Evolutionary conservation across 2,797 vertebrate species (phyloP).

Genomic region (Lophius americanus): DNA sequence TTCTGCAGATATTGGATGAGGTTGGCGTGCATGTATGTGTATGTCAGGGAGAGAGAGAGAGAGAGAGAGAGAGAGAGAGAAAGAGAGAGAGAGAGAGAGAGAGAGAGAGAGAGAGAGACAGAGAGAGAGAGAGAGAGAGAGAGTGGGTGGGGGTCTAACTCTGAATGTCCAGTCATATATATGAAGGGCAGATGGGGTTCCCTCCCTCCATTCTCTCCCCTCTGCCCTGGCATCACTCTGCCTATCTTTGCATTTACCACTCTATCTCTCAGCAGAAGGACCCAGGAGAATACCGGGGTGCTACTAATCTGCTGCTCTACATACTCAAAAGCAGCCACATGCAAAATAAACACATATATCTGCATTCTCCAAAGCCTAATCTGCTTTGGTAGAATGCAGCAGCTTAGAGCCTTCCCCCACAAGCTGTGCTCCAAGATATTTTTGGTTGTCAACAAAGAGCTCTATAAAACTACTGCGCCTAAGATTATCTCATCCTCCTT

Average conservation of each 20-base stretch:
- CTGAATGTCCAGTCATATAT: constrained; percentile 23
- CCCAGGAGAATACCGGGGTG: constrained; percentile 67
- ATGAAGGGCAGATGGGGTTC: constrained; percentile 72
- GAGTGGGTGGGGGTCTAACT: constrained; percentile 7
- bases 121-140: too few relatives aligned
- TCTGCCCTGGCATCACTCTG: constrained; percentile 35
- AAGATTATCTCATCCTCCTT: neutral
- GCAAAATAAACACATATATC: constrained; percentile 44
- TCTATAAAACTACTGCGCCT: constrained; percentile 19
- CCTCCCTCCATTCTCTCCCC: constrained; percentile 20
- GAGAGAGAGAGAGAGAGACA: too few relatives aligned
- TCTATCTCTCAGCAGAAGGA: constrained; percentile 74
- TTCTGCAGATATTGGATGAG: constrained; percentile 20
- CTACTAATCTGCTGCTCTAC: constrained; percentile 74
- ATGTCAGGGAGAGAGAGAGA: neutral
- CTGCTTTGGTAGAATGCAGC: constrained; percentile 48
- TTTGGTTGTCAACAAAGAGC: constrained; percentile 37
- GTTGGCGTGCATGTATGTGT: neutral
- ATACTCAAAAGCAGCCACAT: constrained; percentile 48
- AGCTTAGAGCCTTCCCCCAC: constrained; percentile 23
- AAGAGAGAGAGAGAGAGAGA: too few relatives aligned
- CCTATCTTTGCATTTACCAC: constrained; percentile 38
- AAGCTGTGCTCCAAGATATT: constrained; percentile 10
- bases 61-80: too few relatives aligned
- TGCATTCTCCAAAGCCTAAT: constrained; percentile 43